A percentile compares a stretch with the other conserved stretches of the same genome.
Conservation (phyloP, 1,140 invertebrate species). For the Melanaphis sacchari region DNA sequence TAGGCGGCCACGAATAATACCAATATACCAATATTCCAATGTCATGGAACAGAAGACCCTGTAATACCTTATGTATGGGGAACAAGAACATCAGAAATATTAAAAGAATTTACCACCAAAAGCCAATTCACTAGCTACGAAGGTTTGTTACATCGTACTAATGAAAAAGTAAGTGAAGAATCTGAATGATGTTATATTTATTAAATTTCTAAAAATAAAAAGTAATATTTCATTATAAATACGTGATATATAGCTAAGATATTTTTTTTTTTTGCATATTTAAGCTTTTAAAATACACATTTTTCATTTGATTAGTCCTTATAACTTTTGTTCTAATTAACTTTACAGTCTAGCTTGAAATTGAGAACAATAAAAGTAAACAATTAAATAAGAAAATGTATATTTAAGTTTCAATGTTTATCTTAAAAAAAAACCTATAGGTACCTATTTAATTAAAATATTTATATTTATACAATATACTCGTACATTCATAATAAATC, state of each 20-base stretch:
- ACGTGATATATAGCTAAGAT: neutral
- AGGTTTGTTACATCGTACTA: conserved; percentile 86
- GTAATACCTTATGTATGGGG: conserved; percentile 93
- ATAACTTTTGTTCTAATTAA: neutral
- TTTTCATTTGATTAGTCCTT: neutral
- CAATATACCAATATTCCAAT: conserved; percentile 82
- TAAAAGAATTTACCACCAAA: conserved; percentile 84
- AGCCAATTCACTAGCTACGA: conserved; percentile 88
- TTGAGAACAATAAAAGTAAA: neutral
- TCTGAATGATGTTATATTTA: neutral
- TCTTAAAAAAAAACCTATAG: neutral
- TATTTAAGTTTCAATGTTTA: neutral
- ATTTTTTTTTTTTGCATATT: neutral
- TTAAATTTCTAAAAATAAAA: neutral
- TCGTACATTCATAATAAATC: neutral
- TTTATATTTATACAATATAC: no score
- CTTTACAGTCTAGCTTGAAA: neutral
- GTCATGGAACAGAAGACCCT: conserved; percentile 93
- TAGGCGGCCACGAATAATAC: conserved; percentile 68
- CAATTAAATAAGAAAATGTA: neutral
- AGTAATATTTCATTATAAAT: neutral
- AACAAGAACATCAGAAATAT: conserved; percentile 82
- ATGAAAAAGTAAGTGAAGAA: conserved; percentile 71
- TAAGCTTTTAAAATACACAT: no score
- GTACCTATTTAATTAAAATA: neutral